Percentiles rank a stretch among this genome's conserved stretches.
phyloP scores from a whole-genome alignment of 1,140 invertebrate genomes.

The Helicoverpa armigera region DNA sequence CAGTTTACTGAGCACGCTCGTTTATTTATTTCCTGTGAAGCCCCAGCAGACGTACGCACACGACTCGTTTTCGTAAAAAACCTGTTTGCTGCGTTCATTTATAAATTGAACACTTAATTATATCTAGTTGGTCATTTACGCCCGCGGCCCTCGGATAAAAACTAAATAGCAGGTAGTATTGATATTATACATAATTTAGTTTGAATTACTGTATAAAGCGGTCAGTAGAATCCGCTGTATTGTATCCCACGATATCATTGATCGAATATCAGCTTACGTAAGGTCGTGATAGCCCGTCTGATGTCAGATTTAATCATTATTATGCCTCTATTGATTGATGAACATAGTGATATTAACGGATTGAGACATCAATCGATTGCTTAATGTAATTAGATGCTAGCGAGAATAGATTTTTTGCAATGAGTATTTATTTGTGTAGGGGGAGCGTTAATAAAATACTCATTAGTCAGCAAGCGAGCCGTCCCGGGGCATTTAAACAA shows the following conservation, averaged over 20 bases:
- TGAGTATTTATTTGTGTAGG: slow-evolving; percentile 34
- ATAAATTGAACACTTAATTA: slow-evolving; percentile 75
- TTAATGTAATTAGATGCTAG: slow-evolving; percentile 25
- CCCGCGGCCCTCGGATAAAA: slow-evolving; percentile 61
- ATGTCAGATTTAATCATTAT: slow-evolving; percentile 35
- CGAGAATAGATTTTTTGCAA: slow-evolving; percentile 38
- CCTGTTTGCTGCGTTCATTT: slow-evolving; percentile 65
- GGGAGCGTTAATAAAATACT: slow-evolving; percentile 36
- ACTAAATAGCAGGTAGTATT: slow-evolving; percentile 62
- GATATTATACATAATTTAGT: slow-evolving; percentile 67
- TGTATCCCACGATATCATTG: slow-evolving; percentile 47
- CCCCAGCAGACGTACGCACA: background rate
- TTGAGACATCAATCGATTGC: slow-evolving; percentile 21
- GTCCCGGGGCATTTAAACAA: slow-evolving; percentile 79
- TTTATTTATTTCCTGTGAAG: slow-evolving; percentile 40
- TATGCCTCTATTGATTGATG: slow-evolving; percentile 53
- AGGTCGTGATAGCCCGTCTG: slow-evolving; percentile 13
- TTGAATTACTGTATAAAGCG: slow-evolving; percentile 59
- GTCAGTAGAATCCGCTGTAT: slow-evolving; percentile 50
- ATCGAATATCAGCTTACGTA: slow-evolving; percentile 46
- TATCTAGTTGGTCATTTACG: slow-evolving; percentile 49
- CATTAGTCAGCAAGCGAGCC: slow-evolving; percentile 46
- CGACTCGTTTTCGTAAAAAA: slow-evolving; percentile 51
- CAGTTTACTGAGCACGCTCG: slow-evolving; percentile 23
- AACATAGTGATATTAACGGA: slow-evolving; percentile 33